Conservation (phyloP, 2,888 invertebrate species). For the Drosophila austrosaltans region DNA sequence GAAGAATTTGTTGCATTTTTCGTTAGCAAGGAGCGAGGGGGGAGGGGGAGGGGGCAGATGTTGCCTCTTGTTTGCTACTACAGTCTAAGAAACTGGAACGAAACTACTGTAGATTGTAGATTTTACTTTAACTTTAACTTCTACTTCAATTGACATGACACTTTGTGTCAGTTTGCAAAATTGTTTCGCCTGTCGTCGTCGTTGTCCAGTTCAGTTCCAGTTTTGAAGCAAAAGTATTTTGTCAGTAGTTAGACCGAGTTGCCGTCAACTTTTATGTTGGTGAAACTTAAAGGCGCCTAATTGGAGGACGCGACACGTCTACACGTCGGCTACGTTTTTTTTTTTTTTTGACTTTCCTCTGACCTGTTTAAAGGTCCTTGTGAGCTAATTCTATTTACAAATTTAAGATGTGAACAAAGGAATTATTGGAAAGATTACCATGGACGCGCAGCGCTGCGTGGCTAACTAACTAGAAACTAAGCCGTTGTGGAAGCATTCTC, state of each 20-base stretch:
- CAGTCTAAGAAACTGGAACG: slow-evolving; percentile 17
- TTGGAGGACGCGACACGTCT: slow-evolving; percentile 47
- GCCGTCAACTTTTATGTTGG: slow-evolving; percentile 33
- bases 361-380: not conserved
- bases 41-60: not conserved
- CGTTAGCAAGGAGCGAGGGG: not conserved
- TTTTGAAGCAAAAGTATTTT: slow-evolving; percentile 41
- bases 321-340: not conserved
- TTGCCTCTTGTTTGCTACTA: slow-evolving; percentile 18
- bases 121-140: slow-evolving; percentile 55
- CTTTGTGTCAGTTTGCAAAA: slow-evolving; percentile 72
- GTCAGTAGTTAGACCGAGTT: slow-evolving; percentile 47
- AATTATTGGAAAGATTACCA: slow-evolving; percentile 22
- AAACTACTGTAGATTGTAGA: slow-evolving; percentile 23
- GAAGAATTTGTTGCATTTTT: slow-evolving; percentile 18
- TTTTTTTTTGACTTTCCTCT: too few species aligned
- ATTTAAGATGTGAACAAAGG: slow-evolving; percentile 11
- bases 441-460: slow-evolving; percentile 15
- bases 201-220: slow-evolving; percentile 33
- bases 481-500: slow-evolving; percentile 34
- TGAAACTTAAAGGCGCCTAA: slow-evolving; percentile 55
- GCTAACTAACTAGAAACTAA: slow-evolving; percentile 42
- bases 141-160: slow-evolving; percentile 77
- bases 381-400: slow-evolving; percentile 12
- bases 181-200: slow-evolving; percentile 55